Evolutionary conservation across 1,140 invertebrate genomes (phyloP).

Genomic region (Sinonovacula constricta): DNA sequence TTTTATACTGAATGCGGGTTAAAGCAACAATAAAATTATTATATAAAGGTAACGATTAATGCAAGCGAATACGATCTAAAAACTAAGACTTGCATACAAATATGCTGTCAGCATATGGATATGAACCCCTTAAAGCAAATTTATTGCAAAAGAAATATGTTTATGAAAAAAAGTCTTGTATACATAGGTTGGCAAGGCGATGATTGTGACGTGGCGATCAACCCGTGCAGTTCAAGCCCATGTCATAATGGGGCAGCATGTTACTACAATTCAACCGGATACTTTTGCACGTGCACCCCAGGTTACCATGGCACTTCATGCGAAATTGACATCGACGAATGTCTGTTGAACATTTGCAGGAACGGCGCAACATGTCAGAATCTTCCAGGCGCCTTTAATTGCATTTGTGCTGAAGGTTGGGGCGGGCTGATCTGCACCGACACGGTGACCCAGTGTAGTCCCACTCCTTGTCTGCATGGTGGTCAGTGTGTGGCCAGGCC

Average conservation of each 20-base stretch:
- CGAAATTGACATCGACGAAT: slow-evolving; percentile 36
- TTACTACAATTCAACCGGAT: neutral
- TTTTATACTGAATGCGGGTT: neutral
- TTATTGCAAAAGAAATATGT: neutral
- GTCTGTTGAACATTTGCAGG: slow-evolving; percentile 25
- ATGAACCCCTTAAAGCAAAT: neutral
- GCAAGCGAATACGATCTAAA: neutral
- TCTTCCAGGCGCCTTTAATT: slow-evolving; percentile 20
- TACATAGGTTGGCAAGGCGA: slow-evolving; percentile 41
- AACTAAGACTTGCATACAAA: neutral
- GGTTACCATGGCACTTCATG: slow-evolving; percentile 22
- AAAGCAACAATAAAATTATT: neutral
- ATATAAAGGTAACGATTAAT: neutral
- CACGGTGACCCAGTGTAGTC: slow-evolving; percentile 18
- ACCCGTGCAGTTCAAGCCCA: slow-evolving; percentile 35
- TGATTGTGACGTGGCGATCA: slow-evolving; percentile 30
- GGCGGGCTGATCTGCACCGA: slow-evolving; percentile 31
- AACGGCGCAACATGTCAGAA: slow-evolving; percentile 32
- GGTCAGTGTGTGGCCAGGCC: slow-evolving; percentile 13
- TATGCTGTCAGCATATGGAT: neutral
- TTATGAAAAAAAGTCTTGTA: neutral
- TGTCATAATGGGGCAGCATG: slow-evolving; percentile 27
- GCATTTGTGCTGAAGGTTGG: slow-evolving; percentile 26
- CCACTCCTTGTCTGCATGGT: slow-evolving; percentile 21
- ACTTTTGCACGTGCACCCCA: slow-evolving; percentile 12